Percentiles rank a stretch among this genome's conserved stretches.
phyloP scores from a whole-genome alignment of 2,797 vertebrate species.

The Falco concolor region DNA sequence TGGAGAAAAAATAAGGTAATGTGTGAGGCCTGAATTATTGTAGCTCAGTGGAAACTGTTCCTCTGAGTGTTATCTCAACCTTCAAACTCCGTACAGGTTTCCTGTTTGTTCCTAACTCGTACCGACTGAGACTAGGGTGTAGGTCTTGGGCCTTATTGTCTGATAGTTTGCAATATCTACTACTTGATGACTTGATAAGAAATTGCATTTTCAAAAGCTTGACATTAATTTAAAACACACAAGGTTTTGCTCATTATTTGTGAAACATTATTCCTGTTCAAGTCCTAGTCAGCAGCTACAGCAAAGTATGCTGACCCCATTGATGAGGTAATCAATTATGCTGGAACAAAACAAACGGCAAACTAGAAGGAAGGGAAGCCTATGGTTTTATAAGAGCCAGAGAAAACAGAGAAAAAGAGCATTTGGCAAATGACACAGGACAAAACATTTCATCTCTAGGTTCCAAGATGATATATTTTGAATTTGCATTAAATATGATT shows the following conservation, averaged over 20 bases:
- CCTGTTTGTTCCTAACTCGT: neutral
- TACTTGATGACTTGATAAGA: constrained; percentile 39
- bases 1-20: neutral
- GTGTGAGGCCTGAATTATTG: neutral
- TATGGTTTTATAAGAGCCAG: neutral
- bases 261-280: neutral
- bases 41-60: neutral
- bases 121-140: neutral
- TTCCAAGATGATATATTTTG: constrained; percentile 24
- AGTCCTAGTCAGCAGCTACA: constrained; percentile 39
- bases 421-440: neutral
- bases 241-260: constrained; percentile 16
- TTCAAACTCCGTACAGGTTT: neutral
- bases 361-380: constrained; percentile 1
- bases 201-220: constrained; percentile 53
- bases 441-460: constrained; percentile 8
- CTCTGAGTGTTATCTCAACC: neutral
- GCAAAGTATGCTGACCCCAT: constrained; percentile 35
- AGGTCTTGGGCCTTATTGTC: constrained; percentile 48
- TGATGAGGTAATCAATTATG: constrained; percentile 65
- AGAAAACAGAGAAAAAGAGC: neutral
- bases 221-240: constrained; percentile 37
- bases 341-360: constrained; percentile 39
- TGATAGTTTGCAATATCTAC: constrained; percentile 5
- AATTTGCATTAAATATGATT: constrained; percentile 5